phyloP scores from a whole-genome alignment of 2,797 vertebrate species.

The Threskiornis aethiopicus region DNA sequence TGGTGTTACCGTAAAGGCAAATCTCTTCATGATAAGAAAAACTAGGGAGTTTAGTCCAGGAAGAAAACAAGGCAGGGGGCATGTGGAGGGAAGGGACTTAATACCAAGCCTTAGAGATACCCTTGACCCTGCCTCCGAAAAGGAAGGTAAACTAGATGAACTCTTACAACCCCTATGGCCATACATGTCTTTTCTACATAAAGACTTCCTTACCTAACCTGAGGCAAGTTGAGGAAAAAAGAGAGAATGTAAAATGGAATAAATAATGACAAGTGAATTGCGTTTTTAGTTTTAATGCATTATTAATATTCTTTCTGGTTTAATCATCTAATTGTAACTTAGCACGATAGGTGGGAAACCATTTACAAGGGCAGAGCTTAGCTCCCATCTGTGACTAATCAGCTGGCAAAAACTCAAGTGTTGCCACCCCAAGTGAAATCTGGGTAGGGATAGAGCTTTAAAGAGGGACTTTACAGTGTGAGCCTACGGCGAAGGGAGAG shows the following conservation, averaged over 20 bases:
- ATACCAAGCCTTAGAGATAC: not conserved
- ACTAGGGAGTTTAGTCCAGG: not conserved
- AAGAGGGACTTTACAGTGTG: not conserved
- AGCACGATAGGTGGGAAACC: slow-evolving; percentile 20
- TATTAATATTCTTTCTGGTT: slow-evolving; percentile 10
- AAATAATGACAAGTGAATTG: not conserved
- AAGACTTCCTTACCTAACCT: not conserved
- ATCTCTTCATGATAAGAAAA: not conserved
- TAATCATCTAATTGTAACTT: slow-evolving; percentile 26
- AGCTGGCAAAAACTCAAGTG: slow-evolving; percentile 16
- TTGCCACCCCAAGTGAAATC: not conserved
- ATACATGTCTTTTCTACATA: not conserved
- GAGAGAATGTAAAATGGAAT: not conserved
- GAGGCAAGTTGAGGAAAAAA: not conserved
- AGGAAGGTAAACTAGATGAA: not conserved
- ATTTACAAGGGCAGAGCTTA: not conserved
- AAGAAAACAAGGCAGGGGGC: not conserved
- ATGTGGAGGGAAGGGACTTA: not conserved
- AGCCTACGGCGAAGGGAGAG: not conserved
- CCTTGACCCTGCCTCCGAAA: not conserved
- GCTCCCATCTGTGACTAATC: slow-evolving; percentile 31
- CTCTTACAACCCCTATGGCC: not conserved
- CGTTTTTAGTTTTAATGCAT: not conserved
- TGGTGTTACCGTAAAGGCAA: not conserved
- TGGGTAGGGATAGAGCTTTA: not conserved